Percentiles rank a stretch among this genome's conserved stretches.
Evolutionary conservation across 1,140 invertebrate species (phyloP).

Genomic region (Conus ventricosus): DNA sequence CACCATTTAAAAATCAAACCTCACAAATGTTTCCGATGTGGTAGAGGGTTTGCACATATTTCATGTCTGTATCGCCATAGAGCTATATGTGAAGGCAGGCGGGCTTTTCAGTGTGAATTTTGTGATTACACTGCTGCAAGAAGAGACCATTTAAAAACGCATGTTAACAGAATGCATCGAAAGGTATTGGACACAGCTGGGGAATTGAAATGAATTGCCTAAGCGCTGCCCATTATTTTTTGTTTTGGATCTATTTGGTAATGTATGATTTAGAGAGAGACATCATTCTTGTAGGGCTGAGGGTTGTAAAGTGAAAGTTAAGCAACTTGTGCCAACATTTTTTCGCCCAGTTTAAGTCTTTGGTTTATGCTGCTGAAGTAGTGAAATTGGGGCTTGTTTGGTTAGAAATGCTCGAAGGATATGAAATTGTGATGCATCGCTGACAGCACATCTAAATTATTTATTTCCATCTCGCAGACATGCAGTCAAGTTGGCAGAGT

Average conservation of each 20-base stretch:
- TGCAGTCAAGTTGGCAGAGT: background rate
- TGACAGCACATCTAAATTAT: background rate
- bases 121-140: slow-evolving; percentile 16
- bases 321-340: too few species aligned
- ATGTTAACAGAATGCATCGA: background rate
- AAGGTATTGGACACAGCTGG: background rate
- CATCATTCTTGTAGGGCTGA: too few species aligned
- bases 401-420: too few species aligned
- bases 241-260: too few species aligned
- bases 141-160: slow-evolving; percentile 3
- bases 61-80: slow-evolving; percentile 40
- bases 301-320: too few species aligned
- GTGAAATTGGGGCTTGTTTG: too few species aligned
- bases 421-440: too few species aligned
- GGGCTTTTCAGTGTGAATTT: slow-evolving; percentile 28
- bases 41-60: slow-evolving; percentile 37
- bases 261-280: too few species aligned
- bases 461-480: slow-evolving; percentile 29
- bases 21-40: slow-evolving; percentile 36
- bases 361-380: too few species aligned
- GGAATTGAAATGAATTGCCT: too few species aligned
- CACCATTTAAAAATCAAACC: slow-evolving; percentile 44
- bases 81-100: slow-evolving; percentile 34
- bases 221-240: too few species aligned
- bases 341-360: too few species aligned